A percentile compares a stretch with the other conserved stretches of the same genome.
These are phyloP conservation scores for Holcopasites calliopsidis DNA, from an alignment of 1,140 invertebrate genomes.

Conservation along the genomic window DNA sequence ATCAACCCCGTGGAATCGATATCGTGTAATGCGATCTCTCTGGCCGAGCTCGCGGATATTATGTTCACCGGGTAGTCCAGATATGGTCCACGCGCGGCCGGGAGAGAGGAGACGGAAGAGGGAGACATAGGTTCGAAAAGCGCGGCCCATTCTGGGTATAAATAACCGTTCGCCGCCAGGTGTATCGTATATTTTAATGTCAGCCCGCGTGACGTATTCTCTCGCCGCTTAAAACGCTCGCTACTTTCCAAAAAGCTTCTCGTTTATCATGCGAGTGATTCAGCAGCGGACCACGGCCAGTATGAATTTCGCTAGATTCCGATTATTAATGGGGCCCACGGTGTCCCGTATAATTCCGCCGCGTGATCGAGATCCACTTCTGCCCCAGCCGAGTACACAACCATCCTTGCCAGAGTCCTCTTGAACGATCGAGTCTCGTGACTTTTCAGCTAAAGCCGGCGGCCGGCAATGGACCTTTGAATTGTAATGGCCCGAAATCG, in stretches of 20 bases:
- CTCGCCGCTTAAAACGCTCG: conserved; percentile 21
- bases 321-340: conserved; percentile 36
- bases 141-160: conserved; percentile 6
- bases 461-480: too few species aligned
- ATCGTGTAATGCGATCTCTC: conserved; percentile 63
- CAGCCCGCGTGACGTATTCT: conserved; percentile 4
- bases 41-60: conserved; percentile 49
- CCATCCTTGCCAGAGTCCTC: too few species aligned
- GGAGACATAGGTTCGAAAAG: conserved; percentile 3
- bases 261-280: conserved; percentile 45
- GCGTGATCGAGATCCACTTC: background rate
- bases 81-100: background rate
- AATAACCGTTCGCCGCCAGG: conserved; percentile 10
- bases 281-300: conserved; percentile 18
- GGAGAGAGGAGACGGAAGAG: background rate
- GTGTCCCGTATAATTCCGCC: background rate
- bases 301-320: conserved; percentile 38
- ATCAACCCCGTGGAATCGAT: conserved; percentile 56
- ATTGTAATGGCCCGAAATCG: background rate
- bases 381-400: background rate
- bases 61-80: conserved; percentile 27
- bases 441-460: too few species aligned
- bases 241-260: conserved; percentile 18
- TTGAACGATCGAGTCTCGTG: too few species aligned
- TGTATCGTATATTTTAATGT: conserved; percentile 33